phyloP scores from a whole-genome alignment of 2,113 vertebrate species.

The Silurus meridionalis region DNA sequence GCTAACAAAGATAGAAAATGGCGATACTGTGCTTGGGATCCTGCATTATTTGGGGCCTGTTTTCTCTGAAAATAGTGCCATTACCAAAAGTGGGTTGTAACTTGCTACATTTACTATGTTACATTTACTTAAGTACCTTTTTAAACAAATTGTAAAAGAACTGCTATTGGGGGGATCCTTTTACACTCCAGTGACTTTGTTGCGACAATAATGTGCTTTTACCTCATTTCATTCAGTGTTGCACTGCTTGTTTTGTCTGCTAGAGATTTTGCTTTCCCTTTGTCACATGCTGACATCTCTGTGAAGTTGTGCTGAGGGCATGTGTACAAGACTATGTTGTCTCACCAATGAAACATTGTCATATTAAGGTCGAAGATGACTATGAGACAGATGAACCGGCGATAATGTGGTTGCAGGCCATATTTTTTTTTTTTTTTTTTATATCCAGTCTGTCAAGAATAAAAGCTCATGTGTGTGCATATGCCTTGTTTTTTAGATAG shows the following conservation, averaged over 20 bases:
- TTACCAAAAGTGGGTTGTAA: not conserved
- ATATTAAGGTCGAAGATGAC: slow-evolving; percentile 5
- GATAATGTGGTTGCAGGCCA: not conserved
- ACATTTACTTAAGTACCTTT: not conserved
- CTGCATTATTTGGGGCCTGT: not conserved
- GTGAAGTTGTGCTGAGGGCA: slow-evolving; percentile 1
- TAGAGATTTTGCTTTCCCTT: not conserved
- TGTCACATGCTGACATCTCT: not conserved
- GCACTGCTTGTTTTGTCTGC: not conserved
- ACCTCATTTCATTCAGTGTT: no score
- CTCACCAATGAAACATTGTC: not conserved
- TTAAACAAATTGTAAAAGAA: not conserved
- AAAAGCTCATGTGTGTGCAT: not conserved
- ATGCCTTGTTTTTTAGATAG: not conserved
- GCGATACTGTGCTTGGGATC: not conserved
- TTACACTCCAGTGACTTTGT: not conserved
- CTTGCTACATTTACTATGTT: not conserved
- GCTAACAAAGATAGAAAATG: slow-evolving; percentile 4
- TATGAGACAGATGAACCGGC: not conserved
- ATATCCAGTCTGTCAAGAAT: not conserved
- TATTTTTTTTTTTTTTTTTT: not conserved
- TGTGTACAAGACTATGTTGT: not conserved
- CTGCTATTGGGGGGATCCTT: not conserved
- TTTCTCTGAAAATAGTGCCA: not conserved
- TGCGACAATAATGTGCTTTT: not conserved